Evolutionary conservation across 2,888 invertebrate species (phyloP).

Genomic region (Cryptosula pallasiana): DNA sequence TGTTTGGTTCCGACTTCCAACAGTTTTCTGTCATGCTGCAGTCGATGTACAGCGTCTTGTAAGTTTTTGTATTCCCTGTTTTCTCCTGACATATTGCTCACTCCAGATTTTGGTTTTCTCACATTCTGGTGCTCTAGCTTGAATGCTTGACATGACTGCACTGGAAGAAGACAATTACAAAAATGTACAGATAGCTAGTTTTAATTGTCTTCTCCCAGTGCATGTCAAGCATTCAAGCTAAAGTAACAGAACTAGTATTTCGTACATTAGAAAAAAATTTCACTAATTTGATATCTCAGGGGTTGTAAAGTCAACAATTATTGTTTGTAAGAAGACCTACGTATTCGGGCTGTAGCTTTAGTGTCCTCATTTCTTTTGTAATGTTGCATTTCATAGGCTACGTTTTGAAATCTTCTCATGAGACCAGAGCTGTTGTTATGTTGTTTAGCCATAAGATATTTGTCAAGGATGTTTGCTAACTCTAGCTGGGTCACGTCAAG

Average conservation of each 20-base stretch:
- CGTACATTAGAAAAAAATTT: too few species aligned
- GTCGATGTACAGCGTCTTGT: background rate
- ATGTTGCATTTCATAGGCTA: background rate
- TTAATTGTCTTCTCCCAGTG: too few species aligned
- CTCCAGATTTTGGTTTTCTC: too few species aligned
- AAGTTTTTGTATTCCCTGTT: background rate
- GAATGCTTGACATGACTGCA: background rate
- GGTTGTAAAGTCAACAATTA: too few species aligned
- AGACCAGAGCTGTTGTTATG: background rate
- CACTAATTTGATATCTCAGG: too few species aligned
- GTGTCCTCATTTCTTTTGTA: background rate
- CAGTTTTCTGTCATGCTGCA: background rate
- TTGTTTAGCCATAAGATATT: background rate
- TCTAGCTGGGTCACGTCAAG: background rate
- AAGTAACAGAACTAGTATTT: too few species aligned
- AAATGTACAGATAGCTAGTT: background rate
- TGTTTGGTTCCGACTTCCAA: background rate
- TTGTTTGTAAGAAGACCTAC: too few species aligned
- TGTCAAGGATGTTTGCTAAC: background rate
- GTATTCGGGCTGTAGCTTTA: background rate
- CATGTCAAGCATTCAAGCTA: too few species aligned
- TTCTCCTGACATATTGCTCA: background rate
- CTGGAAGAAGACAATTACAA: background rate
- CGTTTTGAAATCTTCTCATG: background rate
- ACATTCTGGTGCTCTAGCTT: background rate